These are phyloP conservation scores for Xenotilapia leptura DNA, from an alignment of 2,113 vertebrate species.

Conservation along the genomic window DNA sequence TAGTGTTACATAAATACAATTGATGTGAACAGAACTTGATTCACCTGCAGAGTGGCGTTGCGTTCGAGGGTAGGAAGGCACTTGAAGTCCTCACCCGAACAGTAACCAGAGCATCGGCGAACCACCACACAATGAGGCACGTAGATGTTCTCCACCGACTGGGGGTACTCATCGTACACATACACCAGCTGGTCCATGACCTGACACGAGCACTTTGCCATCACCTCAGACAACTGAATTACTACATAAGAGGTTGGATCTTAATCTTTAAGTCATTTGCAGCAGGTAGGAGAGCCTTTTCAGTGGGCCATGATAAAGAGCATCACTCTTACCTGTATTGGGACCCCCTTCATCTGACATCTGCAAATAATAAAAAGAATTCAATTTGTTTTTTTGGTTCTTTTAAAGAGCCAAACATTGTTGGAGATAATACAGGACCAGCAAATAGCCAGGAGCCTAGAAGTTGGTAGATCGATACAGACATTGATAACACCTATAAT, in stretches of 20 bases:
- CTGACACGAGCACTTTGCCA: slow-evolving; percentile 82
- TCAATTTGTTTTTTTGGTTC: accelerated
- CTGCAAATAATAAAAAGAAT: neutral
- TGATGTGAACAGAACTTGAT: neutral
- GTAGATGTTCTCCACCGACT: slow-evolving; percentile 79
- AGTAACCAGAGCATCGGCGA: slow-evolving; percentile 85
- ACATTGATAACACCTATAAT: neutral
- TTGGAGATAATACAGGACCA: neutral
- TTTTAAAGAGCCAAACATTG: neutral
- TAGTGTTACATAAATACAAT: neutral
- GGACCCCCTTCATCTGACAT: neutral
- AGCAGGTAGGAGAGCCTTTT: neutral
- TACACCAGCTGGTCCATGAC: slow-evolving; percentile 84
- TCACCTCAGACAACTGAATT: slow-evolving; percentile 79
- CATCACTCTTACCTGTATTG: slow-evolving; percentile 2
- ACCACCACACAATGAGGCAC: slow-evolving; percentile 82
- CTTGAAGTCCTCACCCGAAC: slow-evolving; percentile 75
- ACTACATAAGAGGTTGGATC: slow-evolving; percentile 49
- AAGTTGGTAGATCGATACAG: accelerated
- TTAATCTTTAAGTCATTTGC: neutral
- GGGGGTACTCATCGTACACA: slow-evolving; percentile 78
- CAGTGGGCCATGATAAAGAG: neutral
- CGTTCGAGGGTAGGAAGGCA: slow-evolving; percentile 71
- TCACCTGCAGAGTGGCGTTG: slow-evolving; percentile 82
- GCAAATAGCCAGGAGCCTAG: neutral